Evolutionary conservation across 2,797 vertebrate species (phyloP), one percentile per base, ranked within the genome.

Genomic region (Mormyrus hasselquistii): DNA sequence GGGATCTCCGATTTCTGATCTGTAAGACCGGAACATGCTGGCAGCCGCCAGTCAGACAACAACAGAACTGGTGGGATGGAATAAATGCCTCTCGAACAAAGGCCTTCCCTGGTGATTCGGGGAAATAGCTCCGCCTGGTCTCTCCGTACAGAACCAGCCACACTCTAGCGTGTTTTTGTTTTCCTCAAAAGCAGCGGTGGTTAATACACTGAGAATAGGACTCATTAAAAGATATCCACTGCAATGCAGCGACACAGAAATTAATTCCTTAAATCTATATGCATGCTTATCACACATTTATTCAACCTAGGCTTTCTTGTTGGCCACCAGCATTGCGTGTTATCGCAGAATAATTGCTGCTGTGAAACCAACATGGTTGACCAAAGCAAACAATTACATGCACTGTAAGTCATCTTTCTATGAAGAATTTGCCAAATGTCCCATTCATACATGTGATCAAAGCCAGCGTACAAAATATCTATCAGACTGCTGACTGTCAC

Each of bases 1-100:
- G 89, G 90, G 73, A 93, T 94, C 92, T 94, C 91, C 93, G 93
- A 95, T 95, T 93, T 92, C 92, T 93, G 93, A 93, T 94, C 94
- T 94, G 92, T 90, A 92, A 94, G 79, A 87, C 52, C 47, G 57
- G 87, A 22, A 87, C 44, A 50, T 16, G 53, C 44, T 91, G 93
- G 90, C 89, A 90, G 87, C 88, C 2, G 4, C 73, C 90, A 8
- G 87, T 59, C 92, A 91, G 92, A 93, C 93, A 93, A 94, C 93
- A 94, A 93, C 91, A 91, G 92, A 91, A 93, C 93, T 92, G 92
- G 93, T 89, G 90, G 88, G 91, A 90, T 93, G 91, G 91, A 92
- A 92, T 94, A 93, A 90, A 92, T 91, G 91, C 91, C 62, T 88
- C 34, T 85, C 69, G 91, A 73, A 95, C 95, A 95, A 95, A 93